Conservation (phyloP, 2,113 vertebrate genomes). For the Lasiurus borealis region DNA sequence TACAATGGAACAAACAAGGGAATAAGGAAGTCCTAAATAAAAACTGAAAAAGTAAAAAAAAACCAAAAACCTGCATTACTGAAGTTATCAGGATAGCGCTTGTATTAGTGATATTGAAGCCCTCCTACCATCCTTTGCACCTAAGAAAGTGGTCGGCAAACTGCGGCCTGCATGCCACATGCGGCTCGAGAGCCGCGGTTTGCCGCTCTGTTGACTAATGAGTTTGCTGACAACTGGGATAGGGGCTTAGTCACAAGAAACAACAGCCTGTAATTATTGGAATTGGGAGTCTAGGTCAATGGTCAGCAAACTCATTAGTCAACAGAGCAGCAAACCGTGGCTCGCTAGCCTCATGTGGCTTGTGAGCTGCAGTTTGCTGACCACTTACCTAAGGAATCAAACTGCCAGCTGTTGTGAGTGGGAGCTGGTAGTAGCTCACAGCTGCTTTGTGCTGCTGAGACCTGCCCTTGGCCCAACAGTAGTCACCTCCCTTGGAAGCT, state of each 20-base stretch:
- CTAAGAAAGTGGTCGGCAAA: not conserved
- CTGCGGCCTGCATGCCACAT: too few species aligned
- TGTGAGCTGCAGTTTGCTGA: too few species aligned
- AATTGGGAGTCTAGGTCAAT: too few species aligned
- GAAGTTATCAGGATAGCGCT: not conserved
- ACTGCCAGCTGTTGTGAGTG: not conserved
- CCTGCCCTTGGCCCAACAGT: not conserved
- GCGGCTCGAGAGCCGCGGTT: too few species aligned
- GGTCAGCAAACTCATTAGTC: too few species aligned
- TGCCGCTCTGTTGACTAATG: too few species aligned
- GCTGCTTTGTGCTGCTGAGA: not conserved
- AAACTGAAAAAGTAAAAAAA: not conserved
- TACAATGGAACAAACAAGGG: not conserved
- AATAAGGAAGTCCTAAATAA: not conserved
- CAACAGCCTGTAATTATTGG: too few species aligned
- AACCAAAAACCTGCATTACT: not conserved
- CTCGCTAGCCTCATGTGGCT: too few species aligned
- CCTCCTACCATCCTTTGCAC: not conserved
- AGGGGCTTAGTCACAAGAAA: too few species aligned
- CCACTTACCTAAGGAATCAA: not conserved
- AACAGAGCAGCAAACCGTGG: too few species aligned
- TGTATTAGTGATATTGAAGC: not conserved
- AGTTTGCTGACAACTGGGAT: too few species aligned
- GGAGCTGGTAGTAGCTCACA: not conserved
- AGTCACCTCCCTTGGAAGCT: not conserved